phyloP scores from a whole-genome alignment of 2,113 vertebrate genomes.

The Fulmarus glacialis region DNA sequence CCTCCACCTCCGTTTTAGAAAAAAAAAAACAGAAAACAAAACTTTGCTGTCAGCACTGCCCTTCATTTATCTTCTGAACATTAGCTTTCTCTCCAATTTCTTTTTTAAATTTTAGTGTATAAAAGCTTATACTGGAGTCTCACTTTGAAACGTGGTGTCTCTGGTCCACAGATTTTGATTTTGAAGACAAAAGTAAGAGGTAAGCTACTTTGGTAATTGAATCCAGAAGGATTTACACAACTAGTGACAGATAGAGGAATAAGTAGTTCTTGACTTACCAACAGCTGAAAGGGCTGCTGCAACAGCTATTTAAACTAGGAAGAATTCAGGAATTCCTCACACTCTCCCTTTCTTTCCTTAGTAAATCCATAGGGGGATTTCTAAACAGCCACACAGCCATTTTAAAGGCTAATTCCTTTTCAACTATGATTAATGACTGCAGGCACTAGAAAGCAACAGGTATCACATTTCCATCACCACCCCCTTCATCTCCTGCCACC shows the following conservation, averaged over 20 bases:
- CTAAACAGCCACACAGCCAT: background rate
- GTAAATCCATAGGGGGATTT: background rate
- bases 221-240: background rate
- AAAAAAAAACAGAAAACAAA: background rate
- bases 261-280: background rate
- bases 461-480: background rate
- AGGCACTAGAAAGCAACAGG: background rate
- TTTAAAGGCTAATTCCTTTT: background rate
- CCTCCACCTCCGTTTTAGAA: background rate
- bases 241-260: background rate
- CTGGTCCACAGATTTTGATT: background rate
- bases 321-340: background rate
- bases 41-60: background rate
- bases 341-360: background rate
- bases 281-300: background rate
- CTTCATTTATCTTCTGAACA: background rate
- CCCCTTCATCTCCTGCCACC: background rate
- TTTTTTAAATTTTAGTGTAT: background rate
- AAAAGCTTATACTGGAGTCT: background rate
- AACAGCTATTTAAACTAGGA: background rate
- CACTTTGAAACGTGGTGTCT: background rate
- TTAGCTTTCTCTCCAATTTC: background rate
- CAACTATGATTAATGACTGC: background rate
- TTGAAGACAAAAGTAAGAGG: background rate
- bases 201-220: background rate